These are phyloP conservation scores for Synanthedon vespiformis DNA, from an alignment of 2,888 invertebrate genomes.

Conservation along the genomic window DNA sequence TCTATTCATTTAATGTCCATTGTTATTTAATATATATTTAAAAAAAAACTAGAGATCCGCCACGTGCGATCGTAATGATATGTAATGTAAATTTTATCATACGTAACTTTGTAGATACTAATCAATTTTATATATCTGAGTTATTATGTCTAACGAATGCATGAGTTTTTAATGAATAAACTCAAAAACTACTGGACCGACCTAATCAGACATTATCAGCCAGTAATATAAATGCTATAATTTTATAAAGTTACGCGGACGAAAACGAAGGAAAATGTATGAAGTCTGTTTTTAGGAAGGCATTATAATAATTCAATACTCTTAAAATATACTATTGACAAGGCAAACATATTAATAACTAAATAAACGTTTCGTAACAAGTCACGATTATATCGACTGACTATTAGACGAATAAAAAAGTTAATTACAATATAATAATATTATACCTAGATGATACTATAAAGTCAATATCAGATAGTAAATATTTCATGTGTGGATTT, in stretches of 20 bases:
- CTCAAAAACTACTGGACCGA: no score
- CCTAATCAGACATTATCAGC: no score
- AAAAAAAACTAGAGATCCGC: background rate
- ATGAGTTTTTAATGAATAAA: no score
- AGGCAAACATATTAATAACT: background rate
- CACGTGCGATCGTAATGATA: background rate
- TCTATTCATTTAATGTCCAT: background rate
- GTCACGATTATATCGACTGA: background rate
- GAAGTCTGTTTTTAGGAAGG: no score
- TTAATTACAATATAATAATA: background rate
- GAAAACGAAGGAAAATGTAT: no score
- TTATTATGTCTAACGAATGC: no score
- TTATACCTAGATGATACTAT: background rate
- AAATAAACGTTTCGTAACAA: background rate
- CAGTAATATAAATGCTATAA: no score
- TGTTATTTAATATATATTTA: background rate
- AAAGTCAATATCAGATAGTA: background rate
- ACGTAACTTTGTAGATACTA: no score
- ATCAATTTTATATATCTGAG: no score
- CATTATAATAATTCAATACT: no score
- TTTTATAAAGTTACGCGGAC: no score
- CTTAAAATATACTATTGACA: background rate
- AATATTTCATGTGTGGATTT: background rate
- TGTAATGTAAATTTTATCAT: no score
- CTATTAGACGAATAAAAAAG: background rate